Percentiles rank a stretch among this genome's conserved stretches.
phyloP scores from a whole-genome alignment of 2,888 invertebrate genomes.

The Chrysolina americana region DNA sequence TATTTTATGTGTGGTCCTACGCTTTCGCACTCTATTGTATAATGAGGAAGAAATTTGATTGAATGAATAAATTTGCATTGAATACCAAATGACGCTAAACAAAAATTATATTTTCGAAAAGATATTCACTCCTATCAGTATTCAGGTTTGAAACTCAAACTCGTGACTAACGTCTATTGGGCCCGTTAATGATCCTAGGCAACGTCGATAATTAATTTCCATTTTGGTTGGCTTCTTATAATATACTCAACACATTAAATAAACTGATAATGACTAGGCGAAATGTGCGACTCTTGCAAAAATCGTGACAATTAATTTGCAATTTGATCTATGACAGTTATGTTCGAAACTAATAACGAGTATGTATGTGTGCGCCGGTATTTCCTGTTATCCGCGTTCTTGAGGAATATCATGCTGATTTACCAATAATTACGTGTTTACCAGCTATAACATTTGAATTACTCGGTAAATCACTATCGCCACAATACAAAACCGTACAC shows the following conservation, averaged over 20 bases:
- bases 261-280: neutral
- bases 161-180: too few species aligned
- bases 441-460: slow-evolving; percentile 23
- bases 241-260: neutral
- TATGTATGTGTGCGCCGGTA: slow-evolving; percentile 27
- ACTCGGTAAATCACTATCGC: slow-evolving; percentile 13
- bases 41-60: too few species aligned
- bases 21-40: too few species aligned
- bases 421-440: slow-evolving; percentile 38
- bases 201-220: too few species aligned
- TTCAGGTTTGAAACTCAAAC: too few species aligned
- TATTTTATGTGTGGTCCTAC: too few species aligned
- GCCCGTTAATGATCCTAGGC: too few species aligned
- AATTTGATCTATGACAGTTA: slow-evolving; percentile 27
- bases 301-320: slow-evolving; percentile 11
- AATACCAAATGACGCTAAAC: too few species aligned
- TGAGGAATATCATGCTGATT: slow-evolving; percentile 35
- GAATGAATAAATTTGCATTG: too few species aligned
- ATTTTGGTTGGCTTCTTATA: too few species aligned
- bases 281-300: neutral
- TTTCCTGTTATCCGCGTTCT: slow-evolving; percentile 45
- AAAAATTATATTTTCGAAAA: too few species aligned
- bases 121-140: too few species aligned
- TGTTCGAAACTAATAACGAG: slow-evolving; percentile 27
- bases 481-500: neutral